Evolutionary conservation across 2,888 invertebrate species (phyloP).

Genomic region (Aquatica leii): DNA sequence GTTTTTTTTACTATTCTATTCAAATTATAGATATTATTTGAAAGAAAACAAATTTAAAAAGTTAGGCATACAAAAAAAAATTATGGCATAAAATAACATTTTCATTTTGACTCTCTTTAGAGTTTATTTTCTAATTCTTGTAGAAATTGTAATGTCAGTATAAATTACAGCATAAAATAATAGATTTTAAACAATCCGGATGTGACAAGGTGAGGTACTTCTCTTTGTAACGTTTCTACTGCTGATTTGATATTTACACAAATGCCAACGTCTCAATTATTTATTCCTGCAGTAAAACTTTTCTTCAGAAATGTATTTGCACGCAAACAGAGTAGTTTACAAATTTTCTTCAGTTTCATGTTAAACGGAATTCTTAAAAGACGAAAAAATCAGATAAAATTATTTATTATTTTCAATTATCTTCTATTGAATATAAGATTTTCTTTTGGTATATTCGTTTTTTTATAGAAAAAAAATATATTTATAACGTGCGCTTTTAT

Average conservation of each 20-base stretch:
- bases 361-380: slow-evolving; percentile 25
- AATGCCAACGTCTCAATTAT: slow-evolving; percentile 47
- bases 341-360: slow-evolving; percentile 38
- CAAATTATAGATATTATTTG: too few relatives aligned
- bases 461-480: slow-evolving; percentile 2
- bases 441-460: background rate
- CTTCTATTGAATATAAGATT: background rate
- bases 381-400: too few relatives aligned
- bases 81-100: too few relatives aligned
- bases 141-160: too few relatives aligned
- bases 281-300: slow-evolving; percentile 40
- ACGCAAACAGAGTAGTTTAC: slow-evolving; percentile 35
- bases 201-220: slow-evolving; percentile 22
- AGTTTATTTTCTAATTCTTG: too few relatives aligned
- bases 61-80: too few relatives aligned
- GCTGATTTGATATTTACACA: slow-evolving; percentile 46
- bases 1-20: too few relatives aligned
- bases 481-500: slow-evolving; percentile 20
- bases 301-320: slow-evolving; percentile 41
- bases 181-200: slow-evolving; percentile 1
- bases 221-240: slow-evolving; percentile 40
- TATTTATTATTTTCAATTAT: background rate
- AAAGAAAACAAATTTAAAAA: too few relatives aligned
- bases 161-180: too few relatives aligned
- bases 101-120: too few relatives aligned